These are phyloP conservation scores for Stegana nigrithorax DNA, from an alignment of 2,888 invertebrate genomes.

Conservation along the genomic window DNA sequence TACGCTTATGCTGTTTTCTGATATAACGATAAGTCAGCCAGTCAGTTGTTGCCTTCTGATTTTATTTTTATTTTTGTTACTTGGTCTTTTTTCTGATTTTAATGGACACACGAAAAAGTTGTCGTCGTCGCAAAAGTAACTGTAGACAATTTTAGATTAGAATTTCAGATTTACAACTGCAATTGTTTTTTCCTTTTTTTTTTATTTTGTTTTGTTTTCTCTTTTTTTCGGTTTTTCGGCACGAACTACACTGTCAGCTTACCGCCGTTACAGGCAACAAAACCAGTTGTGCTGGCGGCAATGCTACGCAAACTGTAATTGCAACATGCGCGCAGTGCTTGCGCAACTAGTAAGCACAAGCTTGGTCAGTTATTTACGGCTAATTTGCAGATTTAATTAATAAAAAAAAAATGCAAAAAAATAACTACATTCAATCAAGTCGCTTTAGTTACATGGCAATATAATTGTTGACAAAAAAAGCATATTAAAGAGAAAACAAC, in stretches of 20 bases:
- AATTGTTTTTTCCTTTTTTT: too few relatives aligned
- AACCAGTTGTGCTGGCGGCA: conserved; percentile 4
- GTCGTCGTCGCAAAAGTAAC: conserved; percentile 3
- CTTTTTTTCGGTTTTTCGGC: too few relatives aligned
- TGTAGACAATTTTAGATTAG: conserved; percentile 16
- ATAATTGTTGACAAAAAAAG: too few relatives aligned
- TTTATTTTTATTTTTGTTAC: too few relatives aligned
- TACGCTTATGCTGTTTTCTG: background rate
- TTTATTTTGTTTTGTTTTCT: too few relatives aligned
- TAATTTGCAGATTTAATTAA: background rate
- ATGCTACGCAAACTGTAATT: conserved; percentile 6
- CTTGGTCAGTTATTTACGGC: too few relatives aligned
- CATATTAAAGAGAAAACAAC: too few relatives aligned
- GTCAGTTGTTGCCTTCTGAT: too few relatives aligned
- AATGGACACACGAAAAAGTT: background rate
- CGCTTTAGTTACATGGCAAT: too few relatives aligned
- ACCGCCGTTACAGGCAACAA: background rate
- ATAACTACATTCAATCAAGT: too few relatives aligned
- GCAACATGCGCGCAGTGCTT: background rate
- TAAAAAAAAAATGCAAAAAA: background rate
- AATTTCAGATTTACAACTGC: conserved; percentile 10
- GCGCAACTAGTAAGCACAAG: too few relatives aligned
- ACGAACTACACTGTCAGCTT: conserved; percentile 4
- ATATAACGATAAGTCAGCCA: background rate
- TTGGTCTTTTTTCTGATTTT: too few relatives aligned